A percentile compares a stretch with the other conserved stretches of the same genome.
Evolutionary conservation across 1,140 invertebrate genomes (phyloP).

Genomic region (Drosophila nasuta): DNA sequence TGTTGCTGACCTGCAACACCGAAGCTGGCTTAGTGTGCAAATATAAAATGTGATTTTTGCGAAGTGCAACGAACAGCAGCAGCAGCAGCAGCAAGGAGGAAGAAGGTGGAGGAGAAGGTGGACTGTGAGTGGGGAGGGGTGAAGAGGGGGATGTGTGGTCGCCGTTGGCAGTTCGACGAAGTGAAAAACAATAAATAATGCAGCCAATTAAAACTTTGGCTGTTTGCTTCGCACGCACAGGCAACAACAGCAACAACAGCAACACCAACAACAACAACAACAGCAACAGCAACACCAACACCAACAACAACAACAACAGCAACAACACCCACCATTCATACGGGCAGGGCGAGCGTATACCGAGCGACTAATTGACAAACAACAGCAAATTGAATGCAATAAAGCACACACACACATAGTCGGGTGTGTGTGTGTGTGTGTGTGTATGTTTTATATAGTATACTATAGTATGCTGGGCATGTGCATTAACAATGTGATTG

Average conservation of each 20-base stretch:
- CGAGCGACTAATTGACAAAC: conserved; percentile 77
- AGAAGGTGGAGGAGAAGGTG: not conserved
- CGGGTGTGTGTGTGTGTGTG: not conserved
- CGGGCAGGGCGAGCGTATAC: conserved; percentile 7
- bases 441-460: conserved; percentile 31
- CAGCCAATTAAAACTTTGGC: conserved; percentile 81
- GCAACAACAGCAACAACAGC: conserved; percentile 31
- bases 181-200: conserved; percentile 83
- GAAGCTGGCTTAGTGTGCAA: conserved; percentile 42
- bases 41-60: conserved; percentile 71
- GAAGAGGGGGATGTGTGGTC: conserved; percentile 14
- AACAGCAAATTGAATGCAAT: conserved; percentile 81
- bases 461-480: conserved; percentile 62
- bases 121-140: not conserved
- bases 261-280: conserved; percentile 29
- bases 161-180: conserved; percentile 67
- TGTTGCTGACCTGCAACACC: not conserved
- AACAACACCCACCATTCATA: conserved; percentile 28
- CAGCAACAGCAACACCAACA: conserved; percentile 33
- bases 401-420: conserved; percentile 51
- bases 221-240: conserved; percentile 62
- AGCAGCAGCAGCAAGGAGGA: not conserved
- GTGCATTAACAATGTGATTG: conserved; percentile 76
- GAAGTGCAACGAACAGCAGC: conserved; percentile 22
- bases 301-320: conserved; percentile 28